A percentile compares a stretch with the other conserved stretches of the same genome.
Evolutionary conservation across 2,113 vertebrate species (phyloP).

Genomic region (Cyrtonyx montezumae): DNA sequence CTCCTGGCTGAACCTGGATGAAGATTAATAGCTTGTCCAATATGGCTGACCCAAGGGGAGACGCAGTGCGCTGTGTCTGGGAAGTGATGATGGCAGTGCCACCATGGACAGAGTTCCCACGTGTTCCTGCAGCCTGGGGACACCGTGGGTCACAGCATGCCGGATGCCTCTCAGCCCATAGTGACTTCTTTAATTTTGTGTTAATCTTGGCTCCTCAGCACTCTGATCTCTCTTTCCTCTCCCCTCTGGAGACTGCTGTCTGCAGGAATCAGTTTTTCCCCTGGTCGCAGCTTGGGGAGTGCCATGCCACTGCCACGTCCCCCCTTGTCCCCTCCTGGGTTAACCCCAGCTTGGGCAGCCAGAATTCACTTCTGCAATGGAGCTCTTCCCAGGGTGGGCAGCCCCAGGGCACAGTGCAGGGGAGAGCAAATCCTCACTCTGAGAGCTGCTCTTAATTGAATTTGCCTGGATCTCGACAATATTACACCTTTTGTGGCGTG

Average conservation of each 20-base stretch:
- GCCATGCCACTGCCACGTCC: not conserved
- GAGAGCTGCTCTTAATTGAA: not conserved
- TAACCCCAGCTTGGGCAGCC: not conserved
- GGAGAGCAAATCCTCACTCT: not conserved
- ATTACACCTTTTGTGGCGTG: not conserved
- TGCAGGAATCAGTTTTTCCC: not conserved
- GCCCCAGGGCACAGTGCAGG: accelerated
- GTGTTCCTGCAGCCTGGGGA: not conserved
- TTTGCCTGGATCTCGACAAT: not conserved
- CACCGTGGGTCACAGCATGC: not conserved
- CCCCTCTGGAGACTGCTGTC: not conserved
- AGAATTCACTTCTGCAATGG: not conserved
- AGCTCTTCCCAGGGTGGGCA: not conserved
- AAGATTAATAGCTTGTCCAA: not conserved
- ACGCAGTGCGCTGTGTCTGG: not conserved
- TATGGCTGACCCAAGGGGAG: not conserved
- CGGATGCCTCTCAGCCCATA: not conserved
- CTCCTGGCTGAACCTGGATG: not conserved
- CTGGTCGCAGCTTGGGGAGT: accelerated
- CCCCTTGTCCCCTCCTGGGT: not conserved
- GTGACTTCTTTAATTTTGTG: constrained; percentile 30
- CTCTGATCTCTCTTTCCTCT: constrained; percentile 4
- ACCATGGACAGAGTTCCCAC: not conserved
- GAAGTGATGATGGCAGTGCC: not conserved
- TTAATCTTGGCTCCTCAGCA: not conserved